Conservation (phyloP, 2,113 vertebrate genomes). For the Proterorhinus semilunaris region DNA sequence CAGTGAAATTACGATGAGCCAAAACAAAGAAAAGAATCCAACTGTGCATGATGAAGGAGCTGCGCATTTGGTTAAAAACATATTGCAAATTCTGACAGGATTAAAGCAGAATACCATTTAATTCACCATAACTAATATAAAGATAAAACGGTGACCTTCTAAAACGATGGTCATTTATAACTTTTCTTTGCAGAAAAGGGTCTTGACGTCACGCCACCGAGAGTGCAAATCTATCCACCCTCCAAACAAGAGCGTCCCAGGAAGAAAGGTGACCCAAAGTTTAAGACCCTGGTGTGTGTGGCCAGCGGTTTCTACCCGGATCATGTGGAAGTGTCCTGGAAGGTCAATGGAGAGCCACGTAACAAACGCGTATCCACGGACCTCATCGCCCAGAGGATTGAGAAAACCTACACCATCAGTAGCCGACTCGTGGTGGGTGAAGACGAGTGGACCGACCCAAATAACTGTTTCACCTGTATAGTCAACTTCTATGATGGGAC, state of each 20-base stretch:
- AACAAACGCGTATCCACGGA: conserved; percentile 72
- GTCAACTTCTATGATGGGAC: conserved; percentile 60
- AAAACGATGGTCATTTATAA: not conserved
- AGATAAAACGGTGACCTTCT: too few species aligned
- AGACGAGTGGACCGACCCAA: conserved; percentile 61
- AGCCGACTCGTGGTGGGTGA: conserved; percentile 79
- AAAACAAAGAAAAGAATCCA: too few species aligned
- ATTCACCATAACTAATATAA: too few species aligned
- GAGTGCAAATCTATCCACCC: conserved; percentile 75
- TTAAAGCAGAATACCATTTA: too few species aligned
- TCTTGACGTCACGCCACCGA: accelerated
- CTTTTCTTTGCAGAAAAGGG: conserved; percentile 12
- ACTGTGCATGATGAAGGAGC: too few species aligned
- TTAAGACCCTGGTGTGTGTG: conserved; percentile 85
- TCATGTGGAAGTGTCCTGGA: conserved; percentile 82
- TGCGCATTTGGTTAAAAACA: too few species aligned
- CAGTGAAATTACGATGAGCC: too few species aligned
- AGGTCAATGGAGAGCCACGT: conserved; percentile 1
- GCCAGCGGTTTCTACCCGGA: conserved; percentile 85
- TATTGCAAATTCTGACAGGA: too few species aligned
- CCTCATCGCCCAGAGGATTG: accelerated
- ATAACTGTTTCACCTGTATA: conserved; percentile 70
- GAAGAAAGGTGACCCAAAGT: not conserved
- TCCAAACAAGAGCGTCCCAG: conserved; percentile 68
- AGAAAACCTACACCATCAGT: conserved; percentile 70